These are phyloP conservation scores for Lottia scabra DNA, from an alignment of 2,888 invertebrate species.

Conservation along the genomic window DNA sequence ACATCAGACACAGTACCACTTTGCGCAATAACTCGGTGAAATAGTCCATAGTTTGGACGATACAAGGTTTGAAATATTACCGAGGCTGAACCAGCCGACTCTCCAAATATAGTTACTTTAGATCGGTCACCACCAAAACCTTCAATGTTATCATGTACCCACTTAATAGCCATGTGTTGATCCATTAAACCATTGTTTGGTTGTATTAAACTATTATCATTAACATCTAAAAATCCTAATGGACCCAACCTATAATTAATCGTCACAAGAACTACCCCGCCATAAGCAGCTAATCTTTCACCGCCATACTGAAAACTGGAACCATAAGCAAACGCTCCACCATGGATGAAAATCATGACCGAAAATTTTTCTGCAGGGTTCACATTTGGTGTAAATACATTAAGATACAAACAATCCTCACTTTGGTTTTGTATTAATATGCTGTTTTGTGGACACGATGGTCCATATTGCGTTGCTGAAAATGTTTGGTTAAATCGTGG, in stretches of 20 bases:
- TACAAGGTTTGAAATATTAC: constrained; percentile 38
- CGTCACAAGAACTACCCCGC: constrained; percentile 41
- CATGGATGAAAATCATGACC: constrained; percentile 45
- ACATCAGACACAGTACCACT: constrained; percentile 31
- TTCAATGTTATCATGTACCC: constrained; percentile 46
- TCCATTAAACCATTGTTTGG: constrained; percentile 57
- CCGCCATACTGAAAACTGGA: constrained; percentile 39
- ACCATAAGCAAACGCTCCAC: constrained; percentile 39
- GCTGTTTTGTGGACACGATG: constrained; percentile 39
- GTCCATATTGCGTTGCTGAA: constrained; percentile 32
- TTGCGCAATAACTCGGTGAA: constrained; percentile 44
- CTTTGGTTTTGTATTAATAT: too few species aligned
- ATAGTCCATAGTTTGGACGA: constrained; percentile 39
- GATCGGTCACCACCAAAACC: constrained; percentile 42
- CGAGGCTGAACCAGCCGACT: constrained; percentile 46
- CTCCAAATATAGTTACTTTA: constrained; percentile 45
- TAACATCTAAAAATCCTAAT: constrained; percentile 50
- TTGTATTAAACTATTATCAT: constrained; percentile 34
- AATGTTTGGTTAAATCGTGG: constrained; percentile 19
- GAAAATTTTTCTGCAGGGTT: not conserved
- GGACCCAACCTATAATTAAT: constrained; percentile 46
- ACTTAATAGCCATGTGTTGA: constrained; percentile 44
- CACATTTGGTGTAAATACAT: not conserved
- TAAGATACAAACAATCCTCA: not conserved
- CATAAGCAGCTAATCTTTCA: constrained; percentile 32